phyloP scores from a whole-genome alignment of 1,140 invertebrate genomes.

The Atta texana region DNA sequence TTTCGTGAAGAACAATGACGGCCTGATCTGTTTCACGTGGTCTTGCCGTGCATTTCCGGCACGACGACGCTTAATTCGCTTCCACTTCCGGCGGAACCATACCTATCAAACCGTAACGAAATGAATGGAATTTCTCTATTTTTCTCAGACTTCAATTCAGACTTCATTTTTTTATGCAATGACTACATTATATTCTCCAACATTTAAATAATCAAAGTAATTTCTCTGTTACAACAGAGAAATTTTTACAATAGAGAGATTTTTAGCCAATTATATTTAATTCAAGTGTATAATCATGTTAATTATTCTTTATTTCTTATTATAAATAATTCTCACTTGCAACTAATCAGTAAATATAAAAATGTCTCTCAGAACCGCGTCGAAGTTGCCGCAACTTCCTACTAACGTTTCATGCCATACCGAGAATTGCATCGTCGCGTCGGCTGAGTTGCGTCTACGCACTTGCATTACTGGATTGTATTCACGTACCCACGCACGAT shows the following conservation, averaged over 20 bases:
- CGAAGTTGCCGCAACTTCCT: slow-evolving; percentile 56
- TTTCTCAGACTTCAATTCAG: slow-evolving; percentile 37
- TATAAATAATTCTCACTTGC: neutral
- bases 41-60: slow-evolving; percentile 66
- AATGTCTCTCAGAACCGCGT: slow-evolving; percentile 24
- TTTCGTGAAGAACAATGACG: slow-evolving; percentile 72
- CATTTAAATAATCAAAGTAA: neutral
- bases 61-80: slow-evolving; percentile 67
- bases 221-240: neutral
- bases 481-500: slow-evolving; percentile 56
- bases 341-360: neutral
- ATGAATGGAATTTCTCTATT: slow-evolving; percentile 48
- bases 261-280: neutral
- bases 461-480: slow-evolving; percentile 55
- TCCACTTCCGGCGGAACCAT: slow-evolving; percentile 74
- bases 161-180: slow-evolving; percentile 46
- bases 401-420: slow-evolving; percentile 23
- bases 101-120: slow-evolving; percentile 69
- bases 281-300: neutral
- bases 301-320: neutral
- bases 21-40: slow-evolving; percentile 68
- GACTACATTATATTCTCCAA: neutral
- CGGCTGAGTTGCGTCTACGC: slow-evolving; percentile 57
- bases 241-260: too few relatives aligned
- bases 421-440: slow-evolving; percentile 43